A percentile compares a stretch with the other conserved stretches of the same genome.
Evolutionary conservation across 2,888 invertebrate species (phyloP).

Genomic region (Malthinus seriepunctatus): DNA sequence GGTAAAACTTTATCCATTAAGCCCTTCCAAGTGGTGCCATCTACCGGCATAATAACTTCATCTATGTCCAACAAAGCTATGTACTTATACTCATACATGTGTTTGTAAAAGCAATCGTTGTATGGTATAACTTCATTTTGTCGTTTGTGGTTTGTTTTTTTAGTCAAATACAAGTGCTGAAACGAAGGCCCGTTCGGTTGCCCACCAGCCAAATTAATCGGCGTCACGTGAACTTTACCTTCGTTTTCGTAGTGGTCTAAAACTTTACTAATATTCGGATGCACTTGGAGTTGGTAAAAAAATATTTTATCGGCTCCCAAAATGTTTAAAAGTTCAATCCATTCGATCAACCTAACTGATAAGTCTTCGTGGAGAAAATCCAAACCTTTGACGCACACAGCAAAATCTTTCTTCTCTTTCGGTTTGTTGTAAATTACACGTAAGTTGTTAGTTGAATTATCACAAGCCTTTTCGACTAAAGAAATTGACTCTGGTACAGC

Average conservation of each 20-base stretch:
- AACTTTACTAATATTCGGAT: slow-evolving; percentile 88
- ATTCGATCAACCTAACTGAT: slow-evolving; percentile 87
- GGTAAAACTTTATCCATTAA: slow-evolving; percentile 72
- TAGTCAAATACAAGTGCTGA: slow-evolving; percentile 86
- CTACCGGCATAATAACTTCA: slow-evolving; percentile 91
- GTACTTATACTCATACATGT: slow-evolving; percentile 87
- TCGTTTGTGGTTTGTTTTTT: slow-evolving; percentile 90
- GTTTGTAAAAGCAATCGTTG: slow-evolving; percentile 93
- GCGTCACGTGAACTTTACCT: slow-evolving; percentile 75
- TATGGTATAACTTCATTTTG: slow-evolving; percentile 95
- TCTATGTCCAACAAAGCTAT: slow-evolving; percentile 92
- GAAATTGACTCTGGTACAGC: slow-evolving; percentile 83
- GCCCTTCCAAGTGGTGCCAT: slow-evolving; percentile 72
- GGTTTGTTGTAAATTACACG: slow-evolving; percentile 81
- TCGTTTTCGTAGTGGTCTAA: slow-evolving; percentile 63
- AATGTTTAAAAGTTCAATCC: slow-evolving; percentile 86
- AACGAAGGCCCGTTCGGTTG: slow-evolving; percentile 89
- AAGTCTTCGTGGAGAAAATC: slow-evolving; percentile 92
- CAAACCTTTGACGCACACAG: slow-evolving; percentile 91
- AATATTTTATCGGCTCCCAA: slow-evolving; percentile 91
- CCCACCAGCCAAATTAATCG: slow-evolving; percentile 83
- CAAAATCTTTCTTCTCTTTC: slow-evolving; percentile 74
- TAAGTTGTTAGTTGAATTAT: slow-evolving; percentile 83
- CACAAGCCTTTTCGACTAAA: slow-evolving; percentile 82
- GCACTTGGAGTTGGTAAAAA: slow-evolving; percentile 89